A percentile compares a stretch with the other conserved stretches of the same genome.
Evolutionary conservation across 2,797 vertebrate species (phyloP).

Genomic region (Muscicapa comitata): DNA sequence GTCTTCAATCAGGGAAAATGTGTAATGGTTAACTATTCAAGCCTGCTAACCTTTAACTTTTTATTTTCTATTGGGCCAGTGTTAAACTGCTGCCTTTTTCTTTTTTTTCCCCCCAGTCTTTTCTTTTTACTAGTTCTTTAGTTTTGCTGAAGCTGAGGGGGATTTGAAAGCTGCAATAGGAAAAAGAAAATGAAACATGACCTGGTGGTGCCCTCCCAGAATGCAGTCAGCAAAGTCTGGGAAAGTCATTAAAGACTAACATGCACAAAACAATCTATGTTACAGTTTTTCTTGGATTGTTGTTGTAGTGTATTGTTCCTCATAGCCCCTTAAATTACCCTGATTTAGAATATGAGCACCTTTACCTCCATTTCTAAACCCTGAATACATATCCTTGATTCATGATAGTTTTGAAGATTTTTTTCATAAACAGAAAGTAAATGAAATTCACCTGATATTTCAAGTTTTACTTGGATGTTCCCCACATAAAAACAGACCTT

Average conservation of each 20-base stretch:
- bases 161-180: background rate
- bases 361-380: background rate
- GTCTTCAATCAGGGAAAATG: background rate
- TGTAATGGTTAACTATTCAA: background rate
- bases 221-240: background rate
- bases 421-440: background rate
- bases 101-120: background rate
- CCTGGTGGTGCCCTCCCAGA: background rate
- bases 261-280: background rate
- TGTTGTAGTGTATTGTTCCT: background rate
- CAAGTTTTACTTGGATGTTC: background rate
- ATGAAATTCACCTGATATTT: background rate
- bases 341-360: background rate
- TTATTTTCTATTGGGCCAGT: background rate
- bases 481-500: background rate
- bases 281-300: background rate
- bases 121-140: background rate
- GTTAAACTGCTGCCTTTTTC: background rate
- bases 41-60: background rate
- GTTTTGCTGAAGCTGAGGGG: background rate
- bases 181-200: conserved; percentile 26
- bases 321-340: background rate
- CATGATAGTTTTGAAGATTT: background rate
- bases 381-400: background rate
- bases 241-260: background rate